Evolutionary conservation across 1,140 invertebrate genomes (phyloP).

Genomic region (Aphelenchoides avenae): DNA sequence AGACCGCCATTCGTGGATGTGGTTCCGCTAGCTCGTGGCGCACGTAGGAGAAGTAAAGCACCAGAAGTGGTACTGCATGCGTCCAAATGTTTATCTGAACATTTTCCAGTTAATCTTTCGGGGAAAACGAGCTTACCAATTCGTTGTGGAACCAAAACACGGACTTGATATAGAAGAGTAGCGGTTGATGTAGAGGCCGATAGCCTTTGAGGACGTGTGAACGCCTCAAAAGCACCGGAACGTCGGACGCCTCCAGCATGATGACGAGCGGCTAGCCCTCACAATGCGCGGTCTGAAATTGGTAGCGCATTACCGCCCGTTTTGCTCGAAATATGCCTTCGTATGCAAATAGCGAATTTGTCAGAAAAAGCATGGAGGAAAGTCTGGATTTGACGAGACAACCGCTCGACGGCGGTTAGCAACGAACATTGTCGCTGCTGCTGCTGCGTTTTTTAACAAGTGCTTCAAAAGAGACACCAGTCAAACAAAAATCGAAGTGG

Average conservation of each 20-base stretch:
- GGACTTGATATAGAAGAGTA: constrained; percentile 30
- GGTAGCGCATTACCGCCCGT: too few relatives aligned
- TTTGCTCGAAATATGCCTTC: too few relatives aligned
- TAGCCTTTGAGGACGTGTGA: constrained; percentile 33
- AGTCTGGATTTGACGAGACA: too few relatives aligned
- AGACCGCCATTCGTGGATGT: constrained; percentile 26
- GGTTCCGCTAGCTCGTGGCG: constrained; percentile 28
- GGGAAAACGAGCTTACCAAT: constrained; percentile 28
- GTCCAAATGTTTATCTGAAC: constrained; percentile 49
- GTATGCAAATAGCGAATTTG: too few relatives aligned
- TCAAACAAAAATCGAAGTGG: too few relatives aligned
- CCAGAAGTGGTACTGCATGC: constrained; percentile 38
- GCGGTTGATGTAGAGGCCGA: constrained; percentile 35
- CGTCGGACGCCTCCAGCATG: constrained; percentile 1
- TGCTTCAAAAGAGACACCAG: too few relatives aligned
- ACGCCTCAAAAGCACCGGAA: constrained; percentile 23
- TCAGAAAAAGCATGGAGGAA: too few relatives aligned
- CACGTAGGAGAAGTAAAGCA: constrained; percentile 32
- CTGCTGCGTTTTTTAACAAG: too few relatives aligned
- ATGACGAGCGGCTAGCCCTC: background rate
- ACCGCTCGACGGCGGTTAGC: too few relatives aligned
- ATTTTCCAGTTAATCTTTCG: background rate
- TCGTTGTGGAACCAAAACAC: constrained; percentile 41
- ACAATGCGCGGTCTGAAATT: too few relatives aligned
- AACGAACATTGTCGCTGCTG: too few relatives aligned